Conservation (phyloP, 2,113 vertebrate species). For the Axis porcinus region DNA sequence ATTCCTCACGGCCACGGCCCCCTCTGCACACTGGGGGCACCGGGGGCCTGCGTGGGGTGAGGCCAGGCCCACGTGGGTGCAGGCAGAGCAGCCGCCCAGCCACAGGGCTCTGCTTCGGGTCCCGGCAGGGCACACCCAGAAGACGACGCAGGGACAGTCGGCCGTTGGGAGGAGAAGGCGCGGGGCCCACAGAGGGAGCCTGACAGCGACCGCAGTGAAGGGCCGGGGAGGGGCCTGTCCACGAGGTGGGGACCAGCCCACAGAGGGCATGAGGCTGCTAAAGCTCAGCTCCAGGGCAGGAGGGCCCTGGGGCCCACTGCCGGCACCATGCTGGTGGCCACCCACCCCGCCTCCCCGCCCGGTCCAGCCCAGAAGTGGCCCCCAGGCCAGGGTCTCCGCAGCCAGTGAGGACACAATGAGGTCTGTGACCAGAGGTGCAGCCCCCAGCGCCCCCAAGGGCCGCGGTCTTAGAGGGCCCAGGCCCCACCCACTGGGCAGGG, state of each 20-base stretch:
- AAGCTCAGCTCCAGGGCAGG: background rate
- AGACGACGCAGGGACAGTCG: rapidly evolving
- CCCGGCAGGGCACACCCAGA: rapidly evolving
- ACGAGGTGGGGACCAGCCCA: background rate
- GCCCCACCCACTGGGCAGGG: background rate
- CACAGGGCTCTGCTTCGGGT: background rate
- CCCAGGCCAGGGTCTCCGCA: background rate
- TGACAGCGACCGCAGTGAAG: rapidly evolving
- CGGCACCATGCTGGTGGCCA: background rate
- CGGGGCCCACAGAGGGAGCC: rapidly evolving
- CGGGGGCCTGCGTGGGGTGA: background rate
- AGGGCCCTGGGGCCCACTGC: background rate
- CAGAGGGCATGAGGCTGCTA: background rate
- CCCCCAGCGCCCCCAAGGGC: rapidly evolving
- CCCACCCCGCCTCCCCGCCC: no score
- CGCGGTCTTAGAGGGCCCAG: background rate
- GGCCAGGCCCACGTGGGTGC: background rate
- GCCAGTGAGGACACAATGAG: slow-evolving; percentile 60
- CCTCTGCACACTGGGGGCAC: background rate
- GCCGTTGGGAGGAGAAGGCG: rapidly evolving
- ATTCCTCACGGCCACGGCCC: background rate
- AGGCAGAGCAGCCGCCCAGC: background rate
- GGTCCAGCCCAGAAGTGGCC: background rate
- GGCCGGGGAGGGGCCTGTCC: background rate
- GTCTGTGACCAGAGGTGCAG: slow-evolving; percentile 3